These are phyloP conservation scores for roundworm (Caenorhabditis elegans) DNA, from an alignment of 1,140 invertebrate genomes.

Conservation along the genomic window DNA sequence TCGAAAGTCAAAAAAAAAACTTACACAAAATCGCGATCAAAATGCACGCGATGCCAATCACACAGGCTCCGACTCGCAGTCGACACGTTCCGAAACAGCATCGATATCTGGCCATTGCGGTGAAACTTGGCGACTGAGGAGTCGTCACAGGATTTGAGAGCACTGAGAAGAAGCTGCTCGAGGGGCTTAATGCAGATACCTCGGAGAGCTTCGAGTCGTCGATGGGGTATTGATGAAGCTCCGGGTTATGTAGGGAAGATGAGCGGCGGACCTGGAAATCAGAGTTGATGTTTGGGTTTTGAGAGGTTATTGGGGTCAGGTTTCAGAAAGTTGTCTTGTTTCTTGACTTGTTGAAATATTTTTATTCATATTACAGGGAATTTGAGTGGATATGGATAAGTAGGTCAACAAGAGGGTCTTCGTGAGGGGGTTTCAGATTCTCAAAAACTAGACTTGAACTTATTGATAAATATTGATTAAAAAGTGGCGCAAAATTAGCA, in stretches of 20 bases:
- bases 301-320: background rate
- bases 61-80: slow-evolving; percentile 4
- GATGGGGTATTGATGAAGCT: background rate
- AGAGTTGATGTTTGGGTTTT: too few relatives aligned
- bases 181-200: background rate
- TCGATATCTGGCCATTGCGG: background rate
- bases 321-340: background rate
- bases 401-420: too few relatives aligned
- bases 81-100: slow-evolving; percentile 6
- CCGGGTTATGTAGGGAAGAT: background rate
- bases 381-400: too few relatives aligned
- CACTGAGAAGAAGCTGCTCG: background rate
- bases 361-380: too few relatives aligned
- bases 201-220: slow-evolving; percentile 5
- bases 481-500: too few relatives aligned
- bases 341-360: too few relatives aligned
- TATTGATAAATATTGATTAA: too few relatives aligned
- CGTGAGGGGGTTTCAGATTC: too few relatives aligned
- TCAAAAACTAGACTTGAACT: too few relatives aligned
- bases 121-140: background rate
- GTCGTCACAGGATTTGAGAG: background rate
- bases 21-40: background rate
- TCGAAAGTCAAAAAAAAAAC: background rate
- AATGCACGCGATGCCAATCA: background rate
- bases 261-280: slow-evolving; percentile 2